Conservation (phyloP, 23 tunicate genomes). For the Halocynthia aurantium region DNA sequence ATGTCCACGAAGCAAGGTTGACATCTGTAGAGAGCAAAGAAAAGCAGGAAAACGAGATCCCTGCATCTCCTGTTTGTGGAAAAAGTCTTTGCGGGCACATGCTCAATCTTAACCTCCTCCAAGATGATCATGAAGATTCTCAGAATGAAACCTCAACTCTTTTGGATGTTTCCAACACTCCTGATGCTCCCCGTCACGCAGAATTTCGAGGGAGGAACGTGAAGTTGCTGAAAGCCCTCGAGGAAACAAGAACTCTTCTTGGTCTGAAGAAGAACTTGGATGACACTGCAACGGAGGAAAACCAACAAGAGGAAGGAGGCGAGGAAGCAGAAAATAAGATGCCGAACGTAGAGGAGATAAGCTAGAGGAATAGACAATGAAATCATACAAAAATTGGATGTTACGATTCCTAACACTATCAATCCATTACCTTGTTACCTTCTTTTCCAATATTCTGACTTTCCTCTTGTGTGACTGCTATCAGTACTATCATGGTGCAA, state of each 20-base stretch:
- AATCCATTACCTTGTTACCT: no score
- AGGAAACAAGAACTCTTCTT: conserved; percentile 16
- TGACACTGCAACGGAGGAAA: no score
- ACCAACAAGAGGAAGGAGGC: no score
- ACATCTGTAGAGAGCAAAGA: neutral
- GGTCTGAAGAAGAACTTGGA: neutral
- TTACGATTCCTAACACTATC: no score
- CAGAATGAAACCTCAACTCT: neutral
- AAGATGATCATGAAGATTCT: neutral
- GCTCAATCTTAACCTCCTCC: neutral
- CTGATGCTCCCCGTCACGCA: neutral
- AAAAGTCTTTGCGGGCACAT: conserved; percentile 8
- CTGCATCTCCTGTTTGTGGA: conserved; percentile 10
- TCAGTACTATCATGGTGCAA: no score
- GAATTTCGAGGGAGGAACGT: neutral
- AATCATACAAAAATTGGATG: no score
- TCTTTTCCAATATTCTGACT: no score
- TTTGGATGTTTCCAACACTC: conserved; percentile 8
- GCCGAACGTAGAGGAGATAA: no score
- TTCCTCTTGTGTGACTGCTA: no score
- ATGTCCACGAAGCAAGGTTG: neutral
- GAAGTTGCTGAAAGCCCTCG: conserved; percentile 8
- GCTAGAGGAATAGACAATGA: no score
- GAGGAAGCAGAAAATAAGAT: no score
- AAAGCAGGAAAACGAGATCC: neutral